Evolutionary conservation across 2,888 invertebrate species (phyloP).

Genomic region (Phasia obesa): DNA sequence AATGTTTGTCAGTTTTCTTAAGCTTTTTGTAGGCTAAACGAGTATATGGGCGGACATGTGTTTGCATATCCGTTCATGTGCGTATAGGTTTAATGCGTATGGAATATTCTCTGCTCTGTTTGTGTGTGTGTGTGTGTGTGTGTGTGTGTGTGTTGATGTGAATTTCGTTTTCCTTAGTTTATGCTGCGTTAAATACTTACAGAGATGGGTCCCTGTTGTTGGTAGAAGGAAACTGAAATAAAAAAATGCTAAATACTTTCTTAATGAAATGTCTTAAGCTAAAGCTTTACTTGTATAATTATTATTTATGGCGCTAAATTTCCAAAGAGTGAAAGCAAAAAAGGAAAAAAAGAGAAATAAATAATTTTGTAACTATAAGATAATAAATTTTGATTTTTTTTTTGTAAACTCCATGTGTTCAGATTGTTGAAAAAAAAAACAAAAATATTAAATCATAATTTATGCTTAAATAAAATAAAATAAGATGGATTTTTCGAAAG

Average conservation of each 20-base stretch:
- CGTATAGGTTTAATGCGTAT: no score
- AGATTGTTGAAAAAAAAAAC: slow-evolving; percentile 23
- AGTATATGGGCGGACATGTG: slow-evolving; percentile 37
- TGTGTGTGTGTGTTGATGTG: no score
- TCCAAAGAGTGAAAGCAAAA: slow-evolving; percentile 20
- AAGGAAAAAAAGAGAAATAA: neutral
- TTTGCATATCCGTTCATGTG: neutral
- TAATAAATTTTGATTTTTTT: slow-evolving; percentile 32
- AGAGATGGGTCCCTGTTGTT: slow-evolving; percentile 58
- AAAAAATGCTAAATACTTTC: slow-evolving; percentile 56
- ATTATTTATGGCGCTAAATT: slow-evolving; percentile 69
- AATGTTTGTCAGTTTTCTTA: slow-evolving; percentile 71
- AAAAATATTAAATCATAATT: slow-evolving; percentile 13
- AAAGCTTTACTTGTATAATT: slow-evolving; percentile 70
- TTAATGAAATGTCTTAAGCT: slow-evolving; percentile 71
- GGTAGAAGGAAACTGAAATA: neutral
- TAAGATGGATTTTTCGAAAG: no score
- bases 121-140: no score
- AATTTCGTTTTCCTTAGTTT: no score
- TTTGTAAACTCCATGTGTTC: slow-evolving; percentile 14
- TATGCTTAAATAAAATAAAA: neutral
- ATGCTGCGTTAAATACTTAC: slow-evolving; percentile 47
- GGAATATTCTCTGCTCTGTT: no score
- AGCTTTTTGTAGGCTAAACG: slow-evolving; percentile 67
- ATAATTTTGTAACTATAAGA: slow-evolving; percentile 52